Conservation (phyloP, 2,113 vertebrate genomes). For the Stictonetta naevosa region DNA sequence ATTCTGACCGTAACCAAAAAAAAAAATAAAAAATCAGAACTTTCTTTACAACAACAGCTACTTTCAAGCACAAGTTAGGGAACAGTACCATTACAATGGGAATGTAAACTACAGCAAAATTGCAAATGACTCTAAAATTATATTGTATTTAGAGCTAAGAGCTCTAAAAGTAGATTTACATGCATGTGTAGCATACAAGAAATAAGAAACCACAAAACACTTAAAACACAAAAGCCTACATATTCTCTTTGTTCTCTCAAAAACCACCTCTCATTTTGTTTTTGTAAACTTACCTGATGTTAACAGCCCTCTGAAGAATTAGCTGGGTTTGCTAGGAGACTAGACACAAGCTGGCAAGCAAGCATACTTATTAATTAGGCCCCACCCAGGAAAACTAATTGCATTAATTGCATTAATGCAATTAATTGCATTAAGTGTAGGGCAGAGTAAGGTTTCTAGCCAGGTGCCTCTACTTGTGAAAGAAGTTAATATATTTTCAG, state of each 20-base stretch:
- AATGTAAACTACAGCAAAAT: background rate
- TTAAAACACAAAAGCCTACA: background rate
- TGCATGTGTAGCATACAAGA: fast-evolving
- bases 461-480: background rate
- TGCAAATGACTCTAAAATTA: background rate
- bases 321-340: background rate
- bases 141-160: fast-evolving
- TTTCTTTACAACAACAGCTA: background rate
- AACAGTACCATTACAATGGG: background rate
- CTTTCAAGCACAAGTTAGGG: background rate
- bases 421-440: background rate
- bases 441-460: background rate
- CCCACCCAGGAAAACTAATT: background rate
- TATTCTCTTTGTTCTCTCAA: too few species aligned
- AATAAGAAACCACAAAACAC: background rate
- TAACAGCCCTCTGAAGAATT: background rate
- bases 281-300: background rate
- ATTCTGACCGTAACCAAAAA: background rate
- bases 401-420: background rate
- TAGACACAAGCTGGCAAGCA: background rate
- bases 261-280: background rate
- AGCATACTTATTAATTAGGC: background rate
- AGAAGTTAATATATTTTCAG: background rate
- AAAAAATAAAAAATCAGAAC: background rate
- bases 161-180: background rate